phyloP scores from a whole-genome alignment of 2,797 vertebrate genomes.

The Bucorvus abyssinicus region DNA sequence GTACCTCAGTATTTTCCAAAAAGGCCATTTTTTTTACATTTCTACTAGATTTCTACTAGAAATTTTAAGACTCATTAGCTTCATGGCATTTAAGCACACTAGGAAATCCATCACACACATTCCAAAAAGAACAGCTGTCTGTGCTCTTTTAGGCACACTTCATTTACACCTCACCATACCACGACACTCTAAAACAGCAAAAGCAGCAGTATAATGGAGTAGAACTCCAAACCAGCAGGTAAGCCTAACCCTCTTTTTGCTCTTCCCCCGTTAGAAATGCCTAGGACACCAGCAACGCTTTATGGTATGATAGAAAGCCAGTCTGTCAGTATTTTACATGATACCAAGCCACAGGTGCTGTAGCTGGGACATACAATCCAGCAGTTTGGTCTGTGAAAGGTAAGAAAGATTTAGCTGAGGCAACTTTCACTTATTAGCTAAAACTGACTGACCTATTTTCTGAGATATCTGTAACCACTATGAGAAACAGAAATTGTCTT shows the following conservation, averaged over 20 bases:
- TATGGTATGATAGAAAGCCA: background rate
- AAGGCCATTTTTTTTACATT: rapidly evolving
- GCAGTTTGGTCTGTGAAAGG: background rate
- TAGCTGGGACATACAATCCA: background rate
- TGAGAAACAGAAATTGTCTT: background rate
- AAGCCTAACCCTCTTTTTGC: background rate
- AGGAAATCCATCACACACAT: background rate
- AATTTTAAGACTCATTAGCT: background rate
- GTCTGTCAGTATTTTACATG: background rate
- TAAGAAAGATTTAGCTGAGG: background rate
- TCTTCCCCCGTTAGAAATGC: background rate
- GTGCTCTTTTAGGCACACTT: background rate
- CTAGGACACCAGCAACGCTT: background rate
- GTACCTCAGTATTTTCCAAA: background rate
- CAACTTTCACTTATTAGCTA: background rate
- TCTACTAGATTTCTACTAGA: background rate
- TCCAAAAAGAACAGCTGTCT: background rate
- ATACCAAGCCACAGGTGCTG: background rate
- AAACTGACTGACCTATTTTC: background rate
- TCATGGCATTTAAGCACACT: background rate
- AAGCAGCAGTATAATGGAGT: background rate
- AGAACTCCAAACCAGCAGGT: background rate
- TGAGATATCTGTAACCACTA: background rate
- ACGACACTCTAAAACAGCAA: background rate
- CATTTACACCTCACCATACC: background rate